Base-by-base conservation (phyloP, 92 coral and sea anemone species). In the Umimayanthus chanpuru region DNA sequence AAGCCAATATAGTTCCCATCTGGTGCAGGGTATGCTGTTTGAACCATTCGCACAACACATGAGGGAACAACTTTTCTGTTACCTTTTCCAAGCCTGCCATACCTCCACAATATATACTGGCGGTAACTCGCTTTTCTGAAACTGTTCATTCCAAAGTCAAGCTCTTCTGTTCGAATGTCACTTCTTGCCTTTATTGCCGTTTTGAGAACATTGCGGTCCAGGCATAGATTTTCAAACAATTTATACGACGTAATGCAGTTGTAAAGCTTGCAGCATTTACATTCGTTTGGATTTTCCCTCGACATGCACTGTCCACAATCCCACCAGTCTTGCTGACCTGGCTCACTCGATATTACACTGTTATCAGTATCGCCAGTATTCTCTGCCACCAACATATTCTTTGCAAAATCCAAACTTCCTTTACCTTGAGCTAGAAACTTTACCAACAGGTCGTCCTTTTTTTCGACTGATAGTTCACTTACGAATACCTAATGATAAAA, bases 91-190 rank as follows among this genome's bases (percentile, higher is more conserved):
- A 80, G 86, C 68, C 86, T 86, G 15, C 90, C 82, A 86, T 30
- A 79, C 44, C 79, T 86, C 92, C 73, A 89, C 23, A 89, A 80
- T 23, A 72, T 68, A 75, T 71, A 86, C 88, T 90, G 93, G 18
- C 76, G 76, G 88, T 92, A 92, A 61, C 90, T 76, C 20, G 88
- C 85, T 65, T 89, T 89, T 15, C 92, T 20, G 32, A 71, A 85
- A 25, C 89, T 89, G 14, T 73, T 39, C 85, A 85, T 78, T 10
- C 82, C 80, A 40, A 83, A 89, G 84, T 89, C 85, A 15, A 85
- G 91, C 47, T 85, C 84, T 56, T 85, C 85, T 18, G 77, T 89
- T n/a, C 80, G 61, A 39, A 78, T 65, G 79, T 89, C 89, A 40
- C 89, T 76, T 32, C 76, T 21, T 43, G 86, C 81, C 43, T 88